Evolutionary conservation across 2,888 invertebrate species (phyloP).

Genomic region (Cataglyphis livida): DNA sequence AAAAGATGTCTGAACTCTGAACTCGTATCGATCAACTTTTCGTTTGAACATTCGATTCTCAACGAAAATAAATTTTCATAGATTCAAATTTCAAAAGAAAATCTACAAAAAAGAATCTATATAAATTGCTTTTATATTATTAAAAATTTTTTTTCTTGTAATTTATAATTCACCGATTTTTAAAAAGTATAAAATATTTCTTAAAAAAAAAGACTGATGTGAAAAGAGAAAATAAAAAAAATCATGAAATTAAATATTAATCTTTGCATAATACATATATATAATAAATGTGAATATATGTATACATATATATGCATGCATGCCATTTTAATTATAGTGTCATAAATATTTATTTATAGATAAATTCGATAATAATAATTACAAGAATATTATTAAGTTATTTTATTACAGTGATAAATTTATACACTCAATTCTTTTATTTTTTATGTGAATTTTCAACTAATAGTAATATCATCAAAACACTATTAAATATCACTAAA

Average conservation of each 20-base stretch:
- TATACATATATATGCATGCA: not conserved
- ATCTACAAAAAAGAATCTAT: not conserved
- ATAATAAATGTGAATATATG: not conserved
- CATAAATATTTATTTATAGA: slow-evolving; percentile 68
- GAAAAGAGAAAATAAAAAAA: not conserved
- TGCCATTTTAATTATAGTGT: slow-evolving; percentile 9
- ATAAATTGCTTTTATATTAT: not conserved
- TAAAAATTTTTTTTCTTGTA: not conserved
- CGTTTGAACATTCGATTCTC: slow-evolving; percentile 3
- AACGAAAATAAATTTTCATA: not conserved
- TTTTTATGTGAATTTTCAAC: slow-evolving; percentile 52
- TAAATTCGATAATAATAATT: slow-evolving; percentile 65
- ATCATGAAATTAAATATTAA: not conserved
- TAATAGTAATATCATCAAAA: slow-evolving; percentile 64
- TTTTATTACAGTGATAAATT: slow-evolving; percentile 43
- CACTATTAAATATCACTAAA: slow-evolving; percentile 53
- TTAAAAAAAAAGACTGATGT: not conserved
- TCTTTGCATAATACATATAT: not conserved
- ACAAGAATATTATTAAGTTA: slow-evolving; percentile 59
- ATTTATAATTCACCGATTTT: not conserved
- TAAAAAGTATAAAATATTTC: not conserved
- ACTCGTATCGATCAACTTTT: slow-evolving; percentile 10
- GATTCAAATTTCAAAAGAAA: not conserved
- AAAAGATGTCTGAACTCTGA: not conserved
- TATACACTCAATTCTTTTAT: slow-evolving; percentile 43